Evolutionary conservation across 1,140 invertebrate genomes (phyloP).

Genomic region (Drosophila nigrodunni): DNA sequence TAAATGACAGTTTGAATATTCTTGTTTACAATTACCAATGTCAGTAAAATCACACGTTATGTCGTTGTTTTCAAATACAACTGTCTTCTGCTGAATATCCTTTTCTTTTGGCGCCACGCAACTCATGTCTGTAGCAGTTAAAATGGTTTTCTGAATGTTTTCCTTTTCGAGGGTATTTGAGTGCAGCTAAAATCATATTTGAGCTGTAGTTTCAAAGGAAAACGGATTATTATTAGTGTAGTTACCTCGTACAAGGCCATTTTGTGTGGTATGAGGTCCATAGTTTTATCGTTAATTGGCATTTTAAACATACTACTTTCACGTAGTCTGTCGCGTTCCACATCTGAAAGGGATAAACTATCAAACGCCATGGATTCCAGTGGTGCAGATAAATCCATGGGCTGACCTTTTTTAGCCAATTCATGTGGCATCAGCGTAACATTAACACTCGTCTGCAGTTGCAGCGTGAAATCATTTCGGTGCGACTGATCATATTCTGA

Average conservation of each 20-base stretch:
- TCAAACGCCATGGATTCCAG: conserved; percentile 24
- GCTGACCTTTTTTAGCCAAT: neutral
- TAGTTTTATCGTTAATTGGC: conserved; percentile 49
- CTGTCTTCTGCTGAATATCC: conserved; percentile 27
- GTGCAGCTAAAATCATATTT: conserved; percentile 19
- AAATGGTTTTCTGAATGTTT: neutral
- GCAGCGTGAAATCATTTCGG: conserved; percentile 28
- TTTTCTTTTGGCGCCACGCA: neutral
- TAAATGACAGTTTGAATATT: neutral
- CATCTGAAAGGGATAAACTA: conserved; percentile 27
- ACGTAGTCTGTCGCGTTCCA: conserved; percentile 37
- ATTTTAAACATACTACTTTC: conserved; percentile 19
- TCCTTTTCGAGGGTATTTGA: conserved; percentile 11
- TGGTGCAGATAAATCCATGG: conserved; percentile 3
- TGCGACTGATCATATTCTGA: conserved; percentile 25
- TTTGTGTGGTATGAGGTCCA: conserved; percentile 52
- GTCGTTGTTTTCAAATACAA: conserved; percentile 34
- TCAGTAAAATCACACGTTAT: conserved; percentile 34
- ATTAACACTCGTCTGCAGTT: conserved; percentile 62
- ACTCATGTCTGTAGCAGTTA: neutral
- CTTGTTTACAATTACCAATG: conserved; percentile 22
- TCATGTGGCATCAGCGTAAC: conserved; percentile 61
- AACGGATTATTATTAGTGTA: neutral
- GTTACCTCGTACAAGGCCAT: conserved; percentile 16
- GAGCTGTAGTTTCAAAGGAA: neutral